Evolutionary conservation across 2,888 invertebrate species (phyloP).

Genomic region (Cataglyphis cursor): DNA sequence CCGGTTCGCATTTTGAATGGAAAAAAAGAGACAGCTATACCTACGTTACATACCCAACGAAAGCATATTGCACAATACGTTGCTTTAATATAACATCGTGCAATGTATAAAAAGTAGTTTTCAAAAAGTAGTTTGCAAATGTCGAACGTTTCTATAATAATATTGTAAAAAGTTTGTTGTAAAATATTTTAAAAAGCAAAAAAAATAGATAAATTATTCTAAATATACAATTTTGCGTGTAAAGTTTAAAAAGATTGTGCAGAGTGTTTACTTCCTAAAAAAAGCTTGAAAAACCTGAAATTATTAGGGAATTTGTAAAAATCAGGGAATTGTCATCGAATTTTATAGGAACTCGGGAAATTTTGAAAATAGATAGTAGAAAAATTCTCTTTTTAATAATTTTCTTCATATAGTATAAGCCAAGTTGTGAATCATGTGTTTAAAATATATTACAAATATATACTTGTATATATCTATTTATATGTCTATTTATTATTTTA

Average conservation of each 20-base stretch:
- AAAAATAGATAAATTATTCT: not conserved
- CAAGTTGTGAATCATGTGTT: too few relatives aligned
- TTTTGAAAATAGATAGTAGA: too few relatives aligned
- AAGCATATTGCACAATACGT: not conserved
- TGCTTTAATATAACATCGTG: not conserved
- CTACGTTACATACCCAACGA: not conserved
- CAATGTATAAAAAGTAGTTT: not conserved
- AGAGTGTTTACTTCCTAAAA: too few relatives aligned
- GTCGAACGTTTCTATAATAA: not conserved
- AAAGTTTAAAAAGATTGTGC: not conserved
- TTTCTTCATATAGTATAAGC: too few relatives aligned
- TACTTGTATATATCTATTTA: too few relatives aligned
- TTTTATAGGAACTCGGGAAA: too few relatives aligned
- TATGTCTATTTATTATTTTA: too few relatives aligned
- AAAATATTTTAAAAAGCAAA: not conserved
- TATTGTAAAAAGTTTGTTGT: not conserved
- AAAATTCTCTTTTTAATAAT: too few relatives aligned
- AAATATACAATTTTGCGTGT: not conserved
- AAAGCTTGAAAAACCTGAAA: too few relatives aligned
- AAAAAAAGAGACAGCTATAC: slow-evolving; percentile 19
- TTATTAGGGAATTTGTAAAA: too few relatives aligned
- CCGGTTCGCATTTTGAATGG: not conserved
- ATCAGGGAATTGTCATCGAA: too few relatives aligned
- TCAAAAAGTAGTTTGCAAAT: not conserved
- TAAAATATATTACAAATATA: too few relatives aligned